Evolutionary conservation across 2,113 vertebrate genomes (phyloP), one percentile per base, ranked within the genome.

Genomic region (Sinocyclocheilus maitianheensis): DNA sequence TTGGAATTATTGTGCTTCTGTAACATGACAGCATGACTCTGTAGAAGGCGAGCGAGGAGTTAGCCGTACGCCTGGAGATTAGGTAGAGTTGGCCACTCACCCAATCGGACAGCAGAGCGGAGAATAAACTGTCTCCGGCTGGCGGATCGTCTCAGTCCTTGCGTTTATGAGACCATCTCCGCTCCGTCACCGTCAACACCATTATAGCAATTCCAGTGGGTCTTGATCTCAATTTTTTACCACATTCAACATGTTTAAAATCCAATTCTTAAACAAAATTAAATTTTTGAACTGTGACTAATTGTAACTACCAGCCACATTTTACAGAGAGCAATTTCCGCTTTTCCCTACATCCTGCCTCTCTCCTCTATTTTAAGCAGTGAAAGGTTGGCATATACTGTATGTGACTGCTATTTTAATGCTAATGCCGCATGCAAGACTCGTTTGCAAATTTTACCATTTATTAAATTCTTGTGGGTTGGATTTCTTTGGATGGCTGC

Each of bases 171-270:
- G 77, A 10, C 26, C 26, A 26, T 16, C 53, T 74, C 46, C 1
- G 12, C 67, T 58, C n/a, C 2, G n/a, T 48, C 69, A 78, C 53
- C 77, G 24, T 74, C 79, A 85, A 80, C 77, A 51, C 48, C 46
- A 6, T 71, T 83, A 22, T 43, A 79, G 14, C 22, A 81, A 85
- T 83, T 77, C 62, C 40, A 1, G 30, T 4, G 71, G 88, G 89
- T 91, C 89, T 85, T 76, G 86, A 91, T 91, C 90, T 89, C 89
- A 88, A 87, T 87, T 89, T 91, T 84, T 90, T 89, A 91, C 91
- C 85, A 75, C 90, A 88, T 87, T 77, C 82, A 87, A 75, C 83
- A 81, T 87, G 76, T 86, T 87, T 14, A 84, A 83, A 84, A 89
- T 89, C 86, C 86, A 89, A 91, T 91, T 90, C 90, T 87, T 83